A percentile compares a stretch with the other conserved stretches of the same genome.
Evolutionary conservation across 2,797 vertebrate genomes (phyloP).

Genomic region (Jordanella pulchra): DNA sequence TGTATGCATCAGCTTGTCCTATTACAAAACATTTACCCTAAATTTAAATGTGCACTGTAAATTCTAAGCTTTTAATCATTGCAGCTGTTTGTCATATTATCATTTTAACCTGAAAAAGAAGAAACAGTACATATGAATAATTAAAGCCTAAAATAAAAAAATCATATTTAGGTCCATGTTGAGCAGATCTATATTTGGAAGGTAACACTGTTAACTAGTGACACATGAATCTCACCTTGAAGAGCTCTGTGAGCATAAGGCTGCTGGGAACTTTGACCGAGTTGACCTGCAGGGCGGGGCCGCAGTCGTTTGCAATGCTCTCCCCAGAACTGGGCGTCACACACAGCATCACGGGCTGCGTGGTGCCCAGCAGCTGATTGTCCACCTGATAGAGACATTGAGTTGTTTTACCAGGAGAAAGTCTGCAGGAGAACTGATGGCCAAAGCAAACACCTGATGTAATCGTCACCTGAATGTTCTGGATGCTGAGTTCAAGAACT

Average conservation of each 20-base stretch:
- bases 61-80: too few relatives aligned
- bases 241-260: constrained; percentile 91
- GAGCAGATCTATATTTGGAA: too few relatives aligned
- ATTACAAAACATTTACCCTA: too few relatives aligned
- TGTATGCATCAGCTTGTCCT: background rate
- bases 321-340: constrained; percentile 86
- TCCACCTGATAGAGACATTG: constrained; percentile 83
- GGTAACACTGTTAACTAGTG: background rate
- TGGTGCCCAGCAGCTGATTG: constrained; percentile 95
- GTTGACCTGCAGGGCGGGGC: constrained; percentile 91
- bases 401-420: background rate
- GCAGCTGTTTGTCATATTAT: too few relatives aligned
- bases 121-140: too few relatives aligned
- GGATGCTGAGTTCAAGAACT: constrained; percentile 91
- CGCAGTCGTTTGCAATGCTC: constrained; percentile 77
- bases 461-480: constrained; percentile 87
- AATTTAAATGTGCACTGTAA: too few relatives aligned
- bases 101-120: too few relatives aligned
- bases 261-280: constrained; percentile 93
- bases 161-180: too few relatives aligned
- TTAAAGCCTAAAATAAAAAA: too few relatives aligned
- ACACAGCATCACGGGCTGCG: constrained; percentile 91
- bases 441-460: background rate
- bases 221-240: constrained; percentile 85
- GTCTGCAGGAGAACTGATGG: background rate